phyloP scores from a whole-genome alignment of 2,113 vertebrate genomes.

The Apaloderma vittatum region DNA sequence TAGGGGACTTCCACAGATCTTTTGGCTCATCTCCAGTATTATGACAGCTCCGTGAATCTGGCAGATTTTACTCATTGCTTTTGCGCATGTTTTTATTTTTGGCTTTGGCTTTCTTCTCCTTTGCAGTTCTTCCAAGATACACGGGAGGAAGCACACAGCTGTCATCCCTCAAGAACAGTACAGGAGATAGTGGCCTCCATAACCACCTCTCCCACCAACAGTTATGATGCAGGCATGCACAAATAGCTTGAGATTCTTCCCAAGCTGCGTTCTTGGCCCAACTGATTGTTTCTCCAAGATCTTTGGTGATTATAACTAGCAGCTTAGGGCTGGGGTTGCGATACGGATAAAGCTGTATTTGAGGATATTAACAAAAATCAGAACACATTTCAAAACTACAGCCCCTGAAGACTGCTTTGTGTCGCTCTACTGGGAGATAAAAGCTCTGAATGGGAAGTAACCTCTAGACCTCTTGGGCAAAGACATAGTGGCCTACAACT shows the following conservation, averaged over 20 bases:
- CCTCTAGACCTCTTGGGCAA: neutral
- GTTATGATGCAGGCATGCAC: neutral
- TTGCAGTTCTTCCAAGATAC: constrained; percentile 43
- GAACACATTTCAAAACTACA: neutral
- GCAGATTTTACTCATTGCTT: constrained; percentile 26
- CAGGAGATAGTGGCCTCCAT: neutral
- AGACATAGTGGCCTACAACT: neutral
- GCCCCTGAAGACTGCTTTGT: neutral
- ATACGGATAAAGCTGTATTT: neutral
- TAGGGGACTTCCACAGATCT: constrained; percentile 33
- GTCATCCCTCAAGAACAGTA: neutral
- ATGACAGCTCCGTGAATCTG: constrained; percentile 19
- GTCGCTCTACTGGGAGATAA: neutral
- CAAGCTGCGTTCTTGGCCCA: neutral
- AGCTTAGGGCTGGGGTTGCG: neutral
- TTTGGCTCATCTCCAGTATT: neutral
- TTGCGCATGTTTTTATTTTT: constrained; percentile 55
- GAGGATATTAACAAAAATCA: neutral
- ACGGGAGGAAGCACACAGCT: constrained; percentile 57
- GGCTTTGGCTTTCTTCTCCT: constrained; percentile 21
- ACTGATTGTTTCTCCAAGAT: neutral
- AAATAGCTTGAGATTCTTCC: neutral
- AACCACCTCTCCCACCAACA: constrained; percentile 13
- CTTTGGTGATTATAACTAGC: neutral
- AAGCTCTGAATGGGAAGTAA: neutral